Percentiles rank a stretch among this genome's conserved stretches.
Evolutionary conservation across 1,140 invertebrate genomes (phyloP).

Genomic region (Drosophila gunungcola): DNA sequence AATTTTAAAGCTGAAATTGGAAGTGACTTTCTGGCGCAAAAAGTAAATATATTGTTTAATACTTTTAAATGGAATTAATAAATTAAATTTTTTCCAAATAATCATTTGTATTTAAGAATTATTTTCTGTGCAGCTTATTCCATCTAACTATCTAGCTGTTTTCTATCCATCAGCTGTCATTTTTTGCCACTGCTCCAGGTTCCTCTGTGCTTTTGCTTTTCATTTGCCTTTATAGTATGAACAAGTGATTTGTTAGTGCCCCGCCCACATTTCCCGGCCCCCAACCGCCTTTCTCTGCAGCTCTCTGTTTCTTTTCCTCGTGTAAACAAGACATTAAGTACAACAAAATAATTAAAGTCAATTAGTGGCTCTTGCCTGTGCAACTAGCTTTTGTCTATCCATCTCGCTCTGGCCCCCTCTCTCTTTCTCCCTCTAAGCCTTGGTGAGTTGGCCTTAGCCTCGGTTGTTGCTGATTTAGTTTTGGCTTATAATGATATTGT

Average conservation of each 20-base stretch:
- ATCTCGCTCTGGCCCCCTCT: neutral
- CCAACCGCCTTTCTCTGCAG: neutral
- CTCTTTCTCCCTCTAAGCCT: neutral
- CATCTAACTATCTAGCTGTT: neutral
- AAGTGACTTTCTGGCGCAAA: no score
- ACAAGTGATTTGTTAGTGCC: slow-evolving; percentile 53
- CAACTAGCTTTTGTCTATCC: slow-evolving; percentile 35
- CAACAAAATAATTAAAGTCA: slow-evolving; percentile 84
- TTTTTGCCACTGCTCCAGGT: slow-evolving; percentile 8
- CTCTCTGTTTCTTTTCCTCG: slow-evolving; percentile 24
- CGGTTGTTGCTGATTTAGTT: slow-evolving; percentile 63
- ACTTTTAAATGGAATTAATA: no score
- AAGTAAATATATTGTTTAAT: no score
- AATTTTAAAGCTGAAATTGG: no score
- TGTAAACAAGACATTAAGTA: slow-evolving; percentile 79
- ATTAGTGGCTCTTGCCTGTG: slow-evolving; percentile 72
- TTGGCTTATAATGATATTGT: slow-evolving; percentile 60
- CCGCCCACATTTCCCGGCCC: slow-evolving; percentile 29
- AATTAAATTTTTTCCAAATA: neutral
- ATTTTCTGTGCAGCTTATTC: neutral
- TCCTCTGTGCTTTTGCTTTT: slow-evolving; percentile 17
- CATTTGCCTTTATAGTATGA: slow-evolving; percentile 37
- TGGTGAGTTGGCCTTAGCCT: slow-evolving; percentile 33
- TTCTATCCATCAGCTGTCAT: slow-evolving; percentile 1
- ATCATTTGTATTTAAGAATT: neutral